Base-by-base conservation (phyloP, 2,888 invertebrate species). In the Epinotia nisella region DNA sequence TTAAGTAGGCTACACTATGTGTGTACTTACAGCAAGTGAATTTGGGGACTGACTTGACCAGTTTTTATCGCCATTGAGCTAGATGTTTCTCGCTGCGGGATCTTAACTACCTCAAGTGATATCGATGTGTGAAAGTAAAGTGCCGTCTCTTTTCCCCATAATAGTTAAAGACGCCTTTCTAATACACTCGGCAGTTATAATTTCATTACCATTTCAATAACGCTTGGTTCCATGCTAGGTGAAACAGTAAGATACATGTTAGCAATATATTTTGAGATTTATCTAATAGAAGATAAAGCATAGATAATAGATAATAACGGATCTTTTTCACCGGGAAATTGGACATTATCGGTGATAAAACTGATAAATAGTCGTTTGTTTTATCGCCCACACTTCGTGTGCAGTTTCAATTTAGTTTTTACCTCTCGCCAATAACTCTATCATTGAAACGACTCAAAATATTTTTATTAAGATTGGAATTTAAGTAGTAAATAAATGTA, bases 51-150 rank as follows among this genome's bases (percentile, higher is more conserved):
- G 35, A 17, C 55, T 67, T 49, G 55, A 39, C 55, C 55, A 61
- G n/a, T 67, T 72, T 71, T 71, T 67, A 55, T 66, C 11, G 2
- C n/a, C n/a, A 41, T 21, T 24, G 24, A 7, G 58, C 10, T 41
- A 15, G 41, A 68, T 41, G 58, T 58, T 58, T 68, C 72, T 58
- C 29, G 73, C 58, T 41, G n/a, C 51, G 58, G 45, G 61, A 41
- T 39, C 55, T 68, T 24, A 17, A 71, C 66, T 62, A 41, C 39
- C 55, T 68, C 49, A 21, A 71, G 65, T 53, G 61, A 67, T 56
- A 71, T 68, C 59, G 55, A 24, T 66, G 68, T 62, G 71, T 74
- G 74, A 74, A 74, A 74, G 71, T 73, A 49, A 58, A 71, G 51
- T 59, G 62, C 68, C 41, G 53, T 73, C 68, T 69, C 68, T 64